These are phyloP conservation scores for Hirtodrosophila duncani DNA, from an alignment of 2,888 invertebrate species.

Conservation along the genomic window DNA sequence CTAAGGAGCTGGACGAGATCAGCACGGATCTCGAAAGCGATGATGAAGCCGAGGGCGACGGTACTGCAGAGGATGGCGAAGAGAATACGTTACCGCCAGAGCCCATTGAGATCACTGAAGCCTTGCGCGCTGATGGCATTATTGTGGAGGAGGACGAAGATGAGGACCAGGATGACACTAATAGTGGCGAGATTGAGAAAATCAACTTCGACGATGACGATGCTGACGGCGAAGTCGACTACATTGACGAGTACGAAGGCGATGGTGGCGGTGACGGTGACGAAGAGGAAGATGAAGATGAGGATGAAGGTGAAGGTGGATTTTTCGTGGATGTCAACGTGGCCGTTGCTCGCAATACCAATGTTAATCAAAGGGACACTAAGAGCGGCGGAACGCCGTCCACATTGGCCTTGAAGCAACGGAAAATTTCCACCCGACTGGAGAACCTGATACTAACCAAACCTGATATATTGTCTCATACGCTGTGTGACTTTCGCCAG, in stretches of 20 bases:
- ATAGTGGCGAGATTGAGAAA: constrained; percentile 71
- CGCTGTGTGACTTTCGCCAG: constrained; percentile 76
- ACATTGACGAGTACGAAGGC: constrained; percentile 70
- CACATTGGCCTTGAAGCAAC: constrained; percentile 59
- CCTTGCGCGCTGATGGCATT: constrained; percentile 39
- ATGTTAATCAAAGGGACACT: constrained; percentile 26
- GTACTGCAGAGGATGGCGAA: constrained; percentile 26
- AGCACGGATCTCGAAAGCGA: constrained; percentile 44
- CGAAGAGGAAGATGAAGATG: constrained; percentile 63
- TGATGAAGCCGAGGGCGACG: constrained; percentile 13
- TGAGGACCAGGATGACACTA: constrained; percentile 59
- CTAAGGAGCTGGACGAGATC: constrained; percentile 37
- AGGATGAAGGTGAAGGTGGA: constrained; percentile 63
- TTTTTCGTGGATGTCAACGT: constrained; percentile 60
- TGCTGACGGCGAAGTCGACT: constrained; percentile 61
- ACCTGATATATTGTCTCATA: constrained; percentile 75
- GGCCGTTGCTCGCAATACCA: constrained; percentile 33
- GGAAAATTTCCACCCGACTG: constrained; percentile 71
- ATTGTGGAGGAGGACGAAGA: constrained; percentile 53
- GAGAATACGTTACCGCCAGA: constrained; percentile 63
- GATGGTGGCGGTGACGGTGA: constrained; percentile 61
- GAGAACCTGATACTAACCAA: constrained; percentile 75
- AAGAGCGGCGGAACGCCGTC: constrained; percentile 44
- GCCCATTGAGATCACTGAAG: constrained; percentile 50
- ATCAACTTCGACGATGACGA: constrained; percentile 53